Percentiles rank a stretch among this genome's conserved stretches.
phyloP scores from a whole-genome alignment of 53 echinoderm and acorn worm genomes.

The Patiria pectinifera region DNA sequence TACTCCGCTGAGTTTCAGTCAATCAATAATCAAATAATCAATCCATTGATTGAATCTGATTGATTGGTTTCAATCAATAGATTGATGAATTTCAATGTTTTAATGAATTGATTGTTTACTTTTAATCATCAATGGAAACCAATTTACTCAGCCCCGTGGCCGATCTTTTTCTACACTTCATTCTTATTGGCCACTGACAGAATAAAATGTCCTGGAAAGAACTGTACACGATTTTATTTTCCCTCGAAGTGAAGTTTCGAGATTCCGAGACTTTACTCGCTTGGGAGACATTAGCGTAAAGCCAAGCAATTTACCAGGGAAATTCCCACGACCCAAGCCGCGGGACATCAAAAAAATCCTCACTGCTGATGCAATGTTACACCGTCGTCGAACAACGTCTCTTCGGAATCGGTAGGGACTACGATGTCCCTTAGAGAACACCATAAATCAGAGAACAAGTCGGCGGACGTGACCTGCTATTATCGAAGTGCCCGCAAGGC shows the following conservation, averaged over 20 bases:
- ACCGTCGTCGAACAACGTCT: not conserved
- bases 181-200: too few species aligned
- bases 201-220: not conserved
- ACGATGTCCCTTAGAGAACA: slow-evolving; percentile 5
- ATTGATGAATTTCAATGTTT: too few species aligned
- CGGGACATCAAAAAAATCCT: not conserved
- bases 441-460: not conserved
- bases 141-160: too few species aligned
- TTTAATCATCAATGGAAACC: too few species aligned
- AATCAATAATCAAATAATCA: too few species aligned
- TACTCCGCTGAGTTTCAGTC: too few species aligned
- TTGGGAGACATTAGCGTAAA: not conserved
- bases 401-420: not conserved
- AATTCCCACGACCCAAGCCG: not conserved
- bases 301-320: not conserved
- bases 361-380: not conserved
- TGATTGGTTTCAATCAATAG: too few species aligned
- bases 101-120: too few species aligned
- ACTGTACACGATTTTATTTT: not conserved
- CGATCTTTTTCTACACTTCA: too few species aligned
- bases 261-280: not conserved
- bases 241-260: not conserved
- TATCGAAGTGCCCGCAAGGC: not conserved
- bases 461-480: not conserved
- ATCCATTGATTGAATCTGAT: too few species aligned